Conservation (phyloP, 2,797 vertebrate species). For the Pachyuromys duprasi region DNA sequence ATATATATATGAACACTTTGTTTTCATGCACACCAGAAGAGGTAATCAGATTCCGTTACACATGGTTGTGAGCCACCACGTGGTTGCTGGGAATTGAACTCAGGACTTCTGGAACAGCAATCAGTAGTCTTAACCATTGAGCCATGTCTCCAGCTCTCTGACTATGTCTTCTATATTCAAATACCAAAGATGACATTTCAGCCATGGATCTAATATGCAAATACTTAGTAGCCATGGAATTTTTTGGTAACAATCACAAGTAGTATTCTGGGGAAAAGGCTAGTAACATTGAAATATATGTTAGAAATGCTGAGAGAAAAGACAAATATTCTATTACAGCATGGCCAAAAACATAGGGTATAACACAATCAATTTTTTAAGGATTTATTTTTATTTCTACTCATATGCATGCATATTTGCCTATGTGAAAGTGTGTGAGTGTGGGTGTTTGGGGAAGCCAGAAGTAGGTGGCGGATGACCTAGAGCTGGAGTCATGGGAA, state of each 20-base stretch:
- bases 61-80: too few relatives aligned
- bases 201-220: neutral
- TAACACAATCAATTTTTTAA: neutral
- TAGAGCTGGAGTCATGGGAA: neutral
- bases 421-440: too few relatives aligned
- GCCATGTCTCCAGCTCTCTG: too few relatives aligned
- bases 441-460: neutral
- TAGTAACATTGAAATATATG: constrained; percentile 41
- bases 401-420: neutral
- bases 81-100: too few relatives aligned
- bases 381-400: neutral
- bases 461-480: neutral
- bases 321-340: neutral
- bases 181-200: neutral
- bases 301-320: neutral
- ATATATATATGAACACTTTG: too few relatives aligned
- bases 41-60: too few relatives aligned
- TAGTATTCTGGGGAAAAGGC: neutral
- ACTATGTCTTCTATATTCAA: neutral
- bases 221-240: neutral
- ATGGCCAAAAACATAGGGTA: neutral
- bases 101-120: too few relatives aligned
- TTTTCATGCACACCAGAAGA: too few relatives aligned
- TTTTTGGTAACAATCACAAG: neutral
- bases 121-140: too few relatives aligned